These are phyloP conservation scores for Ceratosolen solmsi DNA, from an alignment of 1,140 invertebrate genomes.

Conservation along the genomic window DNA sequence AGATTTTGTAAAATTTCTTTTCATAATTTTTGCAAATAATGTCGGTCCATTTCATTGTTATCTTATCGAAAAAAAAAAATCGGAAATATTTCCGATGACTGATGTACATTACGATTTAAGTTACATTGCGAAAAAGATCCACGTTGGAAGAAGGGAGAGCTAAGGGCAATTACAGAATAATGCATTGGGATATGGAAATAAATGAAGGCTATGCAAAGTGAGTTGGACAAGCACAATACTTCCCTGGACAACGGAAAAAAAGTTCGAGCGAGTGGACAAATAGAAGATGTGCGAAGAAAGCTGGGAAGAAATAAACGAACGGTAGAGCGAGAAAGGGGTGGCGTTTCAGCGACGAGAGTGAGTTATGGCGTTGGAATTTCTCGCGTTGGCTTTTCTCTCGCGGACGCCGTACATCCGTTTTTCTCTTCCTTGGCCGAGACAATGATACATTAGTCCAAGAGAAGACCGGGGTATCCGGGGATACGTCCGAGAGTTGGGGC, in stretches of 20 bases:
- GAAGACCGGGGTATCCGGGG: neutral
- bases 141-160: neutral
- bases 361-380: neutral
- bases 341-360: neutral
- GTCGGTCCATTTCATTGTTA: no score
- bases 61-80: no score
- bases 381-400: neutral
- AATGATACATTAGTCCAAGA: slow-evolving; percentile 7
- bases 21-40: no score
- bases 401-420: neutral
- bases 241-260: no score
- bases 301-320: slow-evolving; percentile 39
- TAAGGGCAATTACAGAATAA: neutral
- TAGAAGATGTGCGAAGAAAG: slow-evolving; percentile 36
- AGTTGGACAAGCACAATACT: no score
- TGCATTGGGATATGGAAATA: no score
- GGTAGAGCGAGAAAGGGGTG: slow-evolving; percentile 53
- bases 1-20: no score
- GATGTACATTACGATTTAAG: no score
- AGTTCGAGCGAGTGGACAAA: neutral
- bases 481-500: neutral
- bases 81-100: no score
- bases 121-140: neutral
- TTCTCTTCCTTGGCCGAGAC: neutral
- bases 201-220: no score